These are phyloP conservation scores for Mastomys natalensis DNA, from an alignment of 2,113 vertebrate genomes.

Conservation along the genomic window DNA sequence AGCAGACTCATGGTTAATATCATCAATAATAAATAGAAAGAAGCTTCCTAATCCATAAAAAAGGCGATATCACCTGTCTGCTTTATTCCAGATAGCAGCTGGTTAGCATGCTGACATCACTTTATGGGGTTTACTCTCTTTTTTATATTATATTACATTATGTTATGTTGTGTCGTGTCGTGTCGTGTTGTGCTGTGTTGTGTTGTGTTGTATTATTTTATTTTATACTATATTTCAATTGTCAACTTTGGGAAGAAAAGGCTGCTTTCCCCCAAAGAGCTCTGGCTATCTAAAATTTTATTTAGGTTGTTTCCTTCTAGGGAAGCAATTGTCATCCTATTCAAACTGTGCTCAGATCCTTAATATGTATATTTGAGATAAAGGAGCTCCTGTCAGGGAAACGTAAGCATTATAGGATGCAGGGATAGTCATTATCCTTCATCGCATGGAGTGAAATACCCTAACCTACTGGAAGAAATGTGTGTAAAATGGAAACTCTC, in stretches of 20 bases:
- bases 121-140: not conserved
- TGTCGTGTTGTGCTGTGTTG: too few species aligned
- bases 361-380: not conserved
- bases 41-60: not conserved
- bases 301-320: not conserved
- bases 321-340: not conserved
- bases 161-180: too few species aligned
- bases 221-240: not conserved
- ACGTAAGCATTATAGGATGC: not conserved
- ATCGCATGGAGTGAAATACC: not conserved
- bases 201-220: too few species aligned
- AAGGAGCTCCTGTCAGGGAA: not conserved
- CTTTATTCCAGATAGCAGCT: not conserved
- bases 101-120: not conserved
- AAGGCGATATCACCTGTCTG: too few species aligned
- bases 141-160: not conserved
- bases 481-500: not conserved
- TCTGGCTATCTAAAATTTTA: not conserved
- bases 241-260: not conserved
- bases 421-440: not conserved
- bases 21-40: not conserved
- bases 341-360: not conserved
- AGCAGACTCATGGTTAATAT: not conserved
- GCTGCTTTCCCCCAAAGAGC: not conserved
- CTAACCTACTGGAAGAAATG: not conserved